Evolutionary conservation across 2,888 invertebrate genomes (phyloP).

Genomic region (Chloroclystis v-ata): DNA sequence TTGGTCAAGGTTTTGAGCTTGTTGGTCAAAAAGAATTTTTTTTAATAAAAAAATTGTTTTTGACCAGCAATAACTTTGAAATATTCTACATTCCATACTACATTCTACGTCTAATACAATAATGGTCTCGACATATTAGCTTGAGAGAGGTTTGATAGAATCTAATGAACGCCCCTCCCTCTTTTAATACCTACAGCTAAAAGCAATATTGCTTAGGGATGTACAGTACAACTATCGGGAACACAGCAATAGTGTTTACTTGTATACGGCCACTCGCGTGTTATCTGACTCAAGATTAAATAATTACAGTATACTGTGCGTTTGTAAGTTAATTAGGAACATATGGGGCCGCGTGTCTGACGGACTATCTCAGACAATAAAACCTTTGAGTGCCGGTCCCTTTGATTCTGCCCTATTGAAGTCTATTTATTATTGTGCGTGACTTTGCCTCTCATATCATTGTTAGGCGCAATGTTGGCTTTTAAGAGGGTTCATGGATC

Average conservation of each 20-base stretch:
- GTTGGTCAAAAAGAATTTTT: too few species aligned
- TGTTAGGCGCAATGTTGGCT: constrained; percentile 18
- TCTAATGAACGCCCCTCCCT: too few species aligned
- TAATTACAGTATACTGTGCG: constrained; percentile 30
- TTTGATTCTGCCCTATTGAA: constrained; percentile 56
- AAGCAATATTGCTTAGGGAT: neutral
- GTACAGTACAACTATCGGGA: constrained; percentile 2
- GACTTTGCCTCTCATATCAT: constrained; percentile 26
- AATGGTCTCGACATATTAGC: too few species aligned
- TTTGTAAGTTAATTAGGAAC: constrained; percentile 65
- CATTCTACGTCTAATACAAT: too few species aligned
- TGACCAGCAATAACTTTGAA: too few species aligned
- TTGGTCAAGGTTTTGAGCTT: too few species aligned
- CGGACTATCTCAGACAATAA: constrained; percentile 55
- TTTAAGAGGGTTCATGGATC: constrained; percentile 8
- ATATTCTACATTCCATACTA: too few species aligned
- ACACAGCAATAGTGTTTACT: constrained; percentile 22
- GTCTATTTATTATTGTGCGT: constrained; percentile 37
- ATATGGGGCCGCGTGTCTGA: constrained; percentile 45
- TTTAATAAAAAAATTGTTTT: too few species aligned
- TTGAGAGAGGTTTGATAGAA: too few species aligned
- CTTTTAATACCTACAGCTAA: too few species aligned
- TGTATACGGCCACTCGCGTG: constrained; percentile 34
- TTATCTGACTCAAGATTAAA: constrained; percentile 29
- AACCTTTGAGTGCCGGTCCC: constrained; percentile 59